Conservation (phyloP, 2,888 invertebrate genomes). For the Euspilapteryx auroguttella region DNA sequence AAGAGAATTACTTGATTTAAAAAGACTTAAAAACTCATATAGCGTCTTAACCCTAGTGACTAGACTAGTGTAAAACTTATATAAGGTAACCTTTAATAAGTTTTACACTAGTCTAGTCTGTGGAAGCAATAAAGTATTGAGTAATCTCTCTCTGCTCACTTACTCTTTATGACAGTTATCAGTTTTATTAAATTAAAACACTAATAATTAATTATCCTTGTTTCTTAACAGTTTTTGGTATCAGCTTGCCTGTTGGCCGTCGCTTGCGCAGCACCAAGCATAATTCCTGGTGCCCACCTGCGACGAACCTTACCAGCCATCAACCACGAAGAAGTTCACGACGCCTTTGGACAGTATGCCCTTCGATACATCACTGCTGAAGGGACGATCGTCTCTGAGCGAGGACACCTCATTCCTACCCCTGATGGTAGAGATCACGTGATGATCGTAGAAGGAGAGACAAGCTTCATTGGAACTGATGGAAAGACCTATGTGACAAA, state of each 20-base stretch:
- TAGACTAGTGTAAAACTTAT: no score
- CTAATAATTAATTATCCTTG: no score
- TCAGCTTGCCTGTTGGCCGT: constrained; percentile 1
- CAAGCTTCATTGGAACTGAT: constrained; percentile 23
- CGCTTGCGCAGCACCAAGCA: neutral
- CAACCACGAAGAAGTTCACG: constrained; percentile 21
- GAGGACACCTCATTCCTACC: constrained; percentile 22
- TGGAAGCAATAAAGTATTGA: no score
- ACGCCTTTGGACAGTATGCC: constrained; percentile 23
- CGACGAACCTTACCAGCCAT: constrained; percentile 17
- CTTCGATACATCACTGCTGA: constrained; percentile 30
- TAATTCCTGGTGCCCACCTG: neutral
- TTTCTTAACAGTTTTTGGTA: neutral
- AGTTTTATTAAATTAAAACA: no score
- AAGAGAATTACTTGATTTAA: no score
- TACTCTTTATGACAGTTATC: no score
- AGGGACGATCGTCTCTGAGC: constrained; percentile 23
- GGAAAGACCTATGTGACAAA: constrained; percentile 28
- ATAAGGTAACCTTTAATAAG: no score
- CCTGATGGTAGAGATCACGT: constrained; percentile 17
- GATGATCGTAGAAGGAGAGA: constrained; percentile 24
- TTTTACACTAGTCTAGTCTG: no score
- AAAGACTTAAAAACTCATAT: no score
- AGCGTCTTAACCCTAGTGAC: no score
- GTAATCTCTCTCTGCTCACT: no score